These are phyloP conservation scores for Drosophila nr. fundita DNA, from an alignment of 2,888 invertebrate genomes.

Conservation along the genomic window DNA sequence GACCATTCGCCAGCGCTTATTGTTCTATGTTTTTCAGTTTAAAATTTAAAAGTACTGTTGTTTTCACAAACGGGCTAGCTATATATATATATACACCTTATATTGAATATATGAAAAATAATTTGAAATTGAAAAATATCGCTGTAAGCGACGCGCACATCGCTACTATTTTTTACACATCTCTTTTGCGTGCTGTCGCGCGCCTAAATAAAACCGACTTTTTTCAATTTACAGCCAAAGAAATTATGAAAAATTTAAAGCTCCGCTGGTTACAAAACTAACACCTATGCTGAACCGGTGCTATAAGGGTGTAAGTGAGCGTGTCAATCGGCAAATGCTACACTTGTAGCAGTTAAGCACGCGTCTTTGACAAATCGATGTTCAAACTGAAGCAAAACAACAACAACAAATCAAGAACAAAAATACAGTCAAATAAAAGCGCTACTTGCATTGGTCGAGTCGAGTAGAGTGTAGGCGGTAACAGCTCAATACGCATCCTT, in stretches of 20 bases:
- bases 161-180: slow-evolving; percentile 19
- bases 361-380: slow-evolving; percentile 74
- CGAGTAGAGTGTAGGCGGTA: slow-evolving; percentile 49
- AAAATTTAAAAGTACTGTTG: neutral
- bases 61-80: neutral
- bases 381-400: slow-evolving; percentile 43
- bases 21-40: neutral
- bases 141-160: neutral
- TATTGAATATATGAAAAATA: neutral
- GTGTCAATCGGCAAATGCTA: slow-evolving; percentile 40
- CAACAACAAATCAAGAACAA: slow-evolving; percentile 25
- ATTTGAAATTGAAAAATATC: neutral
- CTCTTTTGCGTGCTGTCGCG: slow-evolving; percentile 20
- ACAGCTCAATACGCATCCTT: slow-evolving; percentile 47
- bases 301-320: slow-evolving; percentile 32
- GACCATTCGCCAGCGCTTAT: neutral
- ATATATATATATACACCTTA: neutral
- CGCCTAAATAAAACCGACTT: slow-evolving; percentile 27
- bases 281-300: slow-evolving; percentile 14
- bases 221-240: slow-evolving; percentile 14
- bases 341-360: slow-evolving; percentile 49
- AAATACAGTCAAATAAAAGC: slow-evolving; percentile 13
- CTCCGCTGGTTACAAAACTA: neutral
- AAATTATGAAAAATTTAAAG: slow-evolving; percentile 13
- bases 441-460: slow-evolving; percentile 41